Evolutionary conservation across 2,888 invertebrate species (phyloP), one percentile per base, ranked within the genome.

Genomic region (Drosophila antonietae): DNA sequence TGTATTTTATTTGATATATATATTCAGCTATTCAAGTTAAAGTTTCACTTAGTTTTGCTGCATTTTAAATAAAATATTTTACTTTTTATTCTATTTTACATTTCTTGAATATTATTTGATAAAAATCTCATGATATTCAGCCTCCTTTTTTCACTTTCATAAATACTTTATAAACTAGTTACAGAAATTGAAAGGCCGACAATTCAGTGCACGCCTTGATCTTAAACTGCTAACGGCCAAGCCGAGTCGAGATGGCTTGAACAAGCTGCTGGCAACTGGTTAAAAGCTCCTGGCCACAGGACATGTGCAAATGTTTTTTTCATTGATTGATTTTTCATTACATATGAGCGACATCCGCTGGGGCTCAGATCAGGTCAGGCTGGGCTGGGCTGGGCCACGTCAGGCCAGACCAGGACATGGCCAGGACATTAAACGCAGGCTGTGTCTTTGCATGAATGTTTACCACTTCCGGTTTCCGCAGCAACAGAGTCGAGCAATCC

Each of bases 241-340:
- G 28, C 18, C 41, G 41, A 41, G n/a, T 6, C 41, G 55, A 31
- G 56, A 4, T 31, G 14, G 28, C 46, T 53, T 47, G 52, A 7
- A 28, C 28, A n/a, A 39, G 55, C 20, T 10, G 15, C 20, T 41
- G 28, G 55, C 18, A 43, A 37, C 37, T 28, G 63, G 44, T 49
- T 33, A 39, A 43, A 43, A 39, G 41, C 9, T 23, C 23, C 23
- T 52, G 63, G 41, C 39, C 68, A 55, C 78, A 68, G 61, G 58
- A 59, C 46, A 46, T 53, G 61, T 43, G 55, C 37, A 51, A 60
- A 59, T 70, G 70, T 79, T 75, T 69, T 78, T 83, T 65, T 73
- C 81, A 83, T 83, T 86, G 87, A 87, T 87, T 87, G 87, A 87
- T 88, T 88, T 90, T 90, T 86, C 89, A 88, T 86, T 87, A 83